phyloP scores from a whole-genome alignment of 2,888 invertebrate species.

The Pseudolycoriella hygida region DNA sequence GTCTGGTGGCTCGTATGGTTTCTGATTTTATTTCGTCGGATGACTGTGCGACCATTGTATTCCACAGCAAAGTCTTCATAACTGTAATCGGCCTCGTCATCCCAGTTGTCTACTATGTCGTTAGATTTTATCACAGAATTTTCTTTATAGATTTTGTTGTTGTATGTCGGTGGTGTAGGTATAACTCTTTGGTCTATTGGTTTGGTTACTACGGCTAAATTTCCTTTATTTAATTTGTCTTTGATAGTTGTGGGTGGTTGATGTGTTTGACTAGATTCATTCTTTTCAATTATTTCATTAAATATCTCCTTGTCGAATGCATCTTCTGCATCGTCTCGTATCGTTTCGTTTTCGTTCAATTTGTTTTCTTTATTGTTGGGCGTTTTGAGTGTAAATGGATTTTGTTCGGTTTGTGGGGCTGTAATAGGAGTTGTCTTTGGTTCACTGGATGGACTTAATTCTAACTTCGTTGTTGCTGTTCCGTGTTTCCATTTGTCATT shows the following conservation, averaged over 20 bases:
- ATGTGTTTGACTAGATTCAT: neutral
- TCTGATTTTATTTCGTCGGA: constrained; percentile 5
- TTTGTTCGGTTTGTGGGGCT: too few species aligned
- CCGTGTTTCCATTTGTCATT: neutral
- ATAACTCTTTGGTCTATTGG: too few species aligned
- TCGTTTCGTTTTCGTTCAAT: neutral
- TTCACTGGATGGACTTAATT: too few species aligned
- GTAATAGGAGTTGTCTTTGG: too few species aligned
- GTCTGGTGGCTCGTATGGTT: constrained; percentile 13
- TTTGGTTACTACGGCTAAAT: too few species aligned
- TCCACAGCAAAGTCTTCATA: constrained; percentile 1
- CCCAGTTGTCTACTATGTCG: neutral
- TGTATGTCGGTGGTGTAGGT: too few species aligned
- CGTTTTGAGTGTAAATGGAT: too few species aligned
- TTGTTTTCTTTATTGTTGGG: neutral
- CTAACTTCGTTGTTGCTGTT: too few species aligned
- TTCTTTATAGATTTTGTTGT: neutral
- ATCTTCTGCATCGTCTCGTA: neutral
- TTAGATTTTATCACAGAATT: constrained; percentile 6
- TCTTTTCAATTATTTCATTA: too few species aligned
- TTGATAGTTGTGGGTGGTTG: neutral
- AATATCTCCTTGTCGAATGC: too few species aligned
- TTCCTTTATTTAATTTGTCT: neutral
- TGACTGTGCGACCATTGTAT: neutral
- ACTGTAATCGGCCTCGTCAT: constrained; percentile 3